Evolutionary conservation across 2,888 invertebrate genomes (phyloP).

Genomic region (Fissipunctia ypsillon): DNA sequence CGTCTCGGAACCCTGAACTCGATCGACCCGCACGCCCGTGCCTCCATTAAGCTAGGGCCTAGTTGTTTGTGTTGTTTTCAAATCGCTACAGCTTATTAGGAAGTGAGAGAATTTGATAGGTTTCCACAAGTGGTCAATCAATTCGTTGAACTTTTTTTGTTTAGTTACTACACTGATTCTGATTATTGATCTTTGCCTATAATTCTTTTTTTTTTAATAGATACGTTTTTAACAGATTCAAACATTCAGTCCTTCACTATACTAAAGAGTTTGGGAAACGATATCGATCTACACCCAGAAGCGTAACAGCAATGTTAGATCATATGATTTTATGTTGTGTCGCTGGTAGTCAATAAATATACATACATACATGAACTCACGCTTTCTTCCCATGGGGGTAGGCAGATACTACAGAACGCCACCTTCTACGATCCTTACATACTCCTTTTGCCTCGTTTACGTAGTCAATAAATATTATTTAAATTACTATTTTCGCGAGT

Average conservation of each 20-base stretch:
- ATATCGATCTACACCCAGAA: neutral
- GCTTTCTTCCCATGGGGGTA: too few relatives aligned
- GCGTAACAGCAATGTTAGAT: neutral
- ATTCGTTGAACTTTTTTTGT: neutral
- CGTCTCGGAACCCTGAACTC: slow-evolving; percentile 75
- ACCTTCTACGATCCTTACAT: too few relatives aligned
- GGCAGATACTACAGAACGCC: too few relatives aligned
- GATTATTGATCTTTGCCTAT: neutral
- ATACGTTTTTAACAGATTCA: neutral
- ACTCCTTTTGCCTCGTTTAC: too few relatives aligned
- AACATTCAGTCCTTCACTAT: neutral
- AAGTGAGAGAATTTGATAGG: slow-evolving; percentile 12
- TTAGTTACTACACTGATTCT: neutral
- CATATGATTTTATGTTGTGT: neutral
- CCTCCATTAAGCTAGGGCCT: slow-evolving; percentile 50
- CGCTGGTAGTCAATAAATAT: neutral
- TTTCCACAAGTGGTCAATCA: slow-evolving; percentile 19
- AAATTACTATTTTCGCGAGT: slow-evolving; percentile 7
- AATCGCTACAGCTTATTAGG: slow-evolving; percentile 25
- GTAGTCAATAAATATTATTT: slow-evolving; percentile 3
- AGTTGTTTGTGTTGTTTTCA: slow-evolving; percentile 42
- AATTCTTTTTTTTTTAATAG: neutral
- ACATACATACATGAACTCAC: too few relatives aligned
- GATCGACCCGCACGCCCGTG: slow-evolving; percentile 67
- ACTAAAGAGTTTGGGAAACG: neutral